Evolutionary conservation across 2,113 vertebrate species (phyloP).

Genomic region (Sardina pilchardus): DNA sequence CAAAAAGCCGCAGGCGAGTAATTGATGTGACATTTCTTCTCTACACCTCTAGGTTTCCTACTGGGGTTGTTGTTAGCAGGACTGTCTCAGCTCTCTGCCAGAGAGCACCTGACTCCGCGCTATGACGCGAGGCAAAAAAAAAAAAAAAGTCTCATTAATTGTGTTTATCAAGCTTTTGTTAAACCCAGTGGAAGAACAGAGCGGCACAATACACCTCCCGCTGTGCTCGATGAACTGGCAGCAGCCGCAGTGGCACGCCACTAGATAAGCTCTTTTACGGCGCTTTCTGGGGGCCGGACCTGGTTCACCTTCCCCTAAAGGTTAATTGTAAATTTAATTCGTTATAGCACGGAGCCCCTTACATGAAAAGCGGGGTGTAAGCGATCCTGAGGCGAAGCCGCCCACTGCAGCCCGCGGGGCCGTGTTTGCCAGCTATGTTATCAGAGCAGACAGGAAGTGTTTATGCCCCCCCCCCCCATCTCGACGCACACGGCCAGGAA

Average conservation of each 20-base stretch:
- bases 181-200: constrained; percentile 24
- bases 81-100: background rate
- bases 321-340: constrained; percentile 51
- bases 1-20: background rate
- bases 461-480: background rate
- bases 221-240: constrained; percentile 43
- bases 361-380: background rate
- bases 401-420: background rate
- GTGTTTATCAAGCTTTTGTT: constrained; percentile 47
- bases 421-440: background rate
- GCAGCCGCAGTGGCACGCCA: constrained; percentile 35
- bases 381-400: background rate
- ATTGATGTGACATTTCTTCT: background rate
- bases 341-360: constrained; percentile 30
- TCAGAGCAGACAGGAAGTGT: background rate
- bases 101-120: background rate
- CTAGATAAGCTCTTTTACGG: constrained; percentile 32
- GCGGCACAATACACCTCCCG: constrained; percentile 38
- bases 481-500: background rate
- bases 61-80: background rate
- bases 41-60: background rate
- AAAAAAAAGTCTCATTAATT: constrained; percentile 49
- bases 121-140: background rate
- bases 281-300: constrained; percentile 1
- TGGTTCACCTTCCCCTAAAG: constrained; percentile 29